Evolutionary conservation across 2,113 vertebrate species (phyloP), one percentile per base, ranked within the genome.

Genomic region (Castor canadensis): DNA sequence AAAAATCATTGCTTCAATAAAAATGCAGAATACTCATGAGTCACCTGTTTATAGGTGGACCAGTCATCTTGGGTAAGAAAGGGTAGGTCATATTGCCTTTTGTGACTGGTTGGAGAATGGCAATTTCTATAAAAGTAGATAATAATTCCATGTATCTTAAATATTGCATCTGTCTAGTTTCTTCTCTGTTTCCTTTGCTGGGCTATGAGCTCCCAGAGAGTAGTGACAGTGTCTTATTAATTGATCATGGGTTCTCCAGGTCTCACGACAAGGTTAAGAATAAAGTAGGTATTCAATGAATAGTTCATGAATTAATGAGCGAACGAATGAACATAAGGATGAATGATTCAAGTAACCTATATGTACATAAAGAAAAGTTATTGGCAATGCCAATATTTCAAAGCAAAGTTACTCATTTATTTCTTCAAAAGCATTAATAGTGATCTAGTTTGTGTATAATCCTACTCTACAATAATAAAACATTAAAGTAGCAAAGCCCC

Each of bases 341-440:
- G 6, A 67, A 64, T 88, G 45, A 56, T 62, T 76, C 52, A 85
- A 85, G 26, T 43, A 64, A 71, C 71, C 11, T 92, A 64, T 47
- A 79, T 19, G n/a, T n/a, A n/a, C n/a, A 67, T 72, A 45, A 95
- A 89, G 40, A 28, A 92, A 95, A 94, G n/a, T 76, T 83, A 90
- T 54, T 88, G 32, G 5, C 17, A 92, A 76, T 84, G 76, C n/a
- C n/a, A 91, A 47, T 79, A 80, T 95, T 95, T 95, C 83, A 94
- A 89, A 86, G 77, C 15, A 92, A 95, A 94, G 71, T 47, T 66
- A 72, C 58, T 91, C 32, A 76, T 85, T 91, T 66, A 75, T 66
- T 92, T 93, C 26, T 71, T 91, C 19, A 82, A 73, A 95, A 66
- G 40, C 45, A 62, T 64, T 93, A 87, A 40, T 89, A 75, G 75